phyloP scores from a whole-genome alignment of 2,888 invertebrate species.

The Heterodera filipjevi region DNA sequence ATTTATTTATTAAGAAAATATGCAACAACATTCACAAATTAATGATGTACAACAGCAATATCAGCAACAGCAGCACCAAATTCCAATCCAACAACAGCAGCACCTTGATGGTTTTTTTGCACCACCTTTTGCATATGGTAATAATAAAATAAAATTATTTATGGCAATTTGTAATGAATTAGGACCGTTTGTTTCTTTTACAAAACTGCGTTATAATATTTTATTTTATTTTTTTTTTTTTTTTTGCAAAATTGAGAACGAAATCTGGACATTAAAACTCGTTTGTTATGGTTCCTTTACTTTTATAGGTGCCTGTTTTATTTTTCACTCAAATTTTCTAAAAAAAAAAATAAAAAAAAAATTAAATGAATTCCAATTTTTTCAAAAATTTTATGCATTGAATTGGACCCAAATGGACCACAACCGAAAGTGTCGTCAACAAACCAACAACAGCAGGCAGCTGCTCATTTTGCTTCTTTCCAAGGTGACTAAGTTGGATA shows the following conservation, averaged over 20 bases:
- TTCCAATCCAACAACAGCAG: conserved; percentile 2
- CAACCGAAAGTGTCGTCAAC: not conserved
- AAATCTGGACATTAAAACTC: too few relatives aligned
- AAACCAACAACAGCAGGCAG: not conserved
- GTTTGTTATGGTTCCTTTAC: too few relatives aligned
- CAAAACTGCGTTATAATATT: too few relatives aligned
- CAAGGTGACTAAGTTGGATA: too few relatives aligned
- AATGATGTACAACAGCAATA: conserved; percentile 10
- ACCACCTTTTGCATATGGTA: conserved; percentile 28
- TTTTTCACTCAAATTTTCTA: too few relatives aligned
- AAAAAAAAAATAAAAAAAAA: not conserved
- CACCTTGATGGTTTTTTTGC: conserved; percentile 27
- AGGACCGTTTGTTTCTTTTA: too few relatives aligned
- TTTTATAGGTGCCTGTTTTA: too few relatives aligned
- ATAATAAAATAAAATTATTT: not conserved
- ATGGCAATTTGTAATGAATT: too few relatives aligned
- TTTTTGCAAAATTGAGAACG: too few relatives aligned
- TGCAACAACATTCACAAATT: conserved; percentile 1
- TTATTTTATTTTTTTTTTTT: too few relatives aligned
- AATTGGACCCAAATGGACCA: conserved; percentile 12
- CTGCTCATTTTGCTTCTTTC: not conserved
- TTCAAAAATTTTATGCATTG: conserved; percentile 8
- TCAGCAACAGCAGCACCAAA: conserved; percentile 8
- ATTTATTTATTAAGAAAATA: conserved; percentile 7
- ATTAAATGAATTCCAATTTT: not conserved